A percentile compares a stretch with the other conserved stretches of the same genome.
phyloP scores from a whole-genome alignment of 23 tunicate species.

The Corella eumyota region DNA sequence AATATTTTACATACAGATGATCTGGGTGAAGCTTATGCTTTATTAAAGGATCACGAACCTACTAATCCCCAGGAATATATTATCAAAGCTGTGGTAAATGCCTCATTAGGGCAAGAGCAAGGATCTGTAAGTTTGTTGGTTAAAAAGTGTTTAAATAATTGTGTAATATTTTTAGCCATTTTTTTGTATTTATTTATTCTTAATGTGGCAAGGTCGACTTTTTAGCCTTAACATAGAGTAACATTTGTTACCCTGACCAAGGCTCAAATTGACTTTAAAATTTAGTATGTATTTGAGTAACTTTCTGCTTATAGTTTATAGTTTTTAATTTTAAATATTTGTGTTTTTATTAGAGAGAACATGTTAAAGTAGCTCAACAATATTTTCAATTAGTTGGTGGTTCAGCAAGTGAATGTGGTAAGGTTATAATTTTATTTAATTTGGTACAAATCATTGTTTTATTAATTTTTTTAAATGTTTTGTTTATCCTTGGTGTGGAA shows the following conservation, averaged over 20 bases:
- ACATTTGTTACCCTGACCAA: too few relatives aligned
- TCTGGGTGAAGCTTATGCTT: slow-evolving; percentile 76
- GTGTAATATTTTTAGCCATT: not conserved
- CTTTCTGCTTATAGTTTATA: not conserved
- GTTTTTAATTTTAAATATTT: slow-evolving; percentile 1
- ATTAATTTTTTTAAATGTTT: not conserved
- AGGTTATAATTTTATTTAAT: slow-evolving; percentile 11
- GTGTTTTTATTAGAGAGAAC: slow-evolving; percentile 66
- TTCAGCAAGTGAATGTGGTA: slow-evolving; percentile 95
- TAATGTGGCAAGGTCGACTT: too few relatives aligned
- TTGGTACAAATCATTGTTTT: not conserved
- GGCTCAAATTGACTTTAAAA: not conserved
- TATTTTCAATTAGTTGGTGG: slow-evolving; percentile 95
- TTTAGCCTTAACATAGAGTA: too few relatives aligned
- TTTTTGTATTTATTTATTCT: not conserved
- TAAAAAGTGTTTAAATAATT: not conserved
- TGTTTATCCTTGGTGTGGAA: too few relatives aligned
- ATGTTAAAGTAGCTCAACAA: slow-evolving; percentile 86
- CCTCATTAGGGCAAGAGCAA: slow-evolving; percentile 78
- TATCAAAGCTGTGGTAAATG: slow-evolving; percentile 95
- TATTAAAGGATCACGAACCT: slow-evolving; percentile 88
- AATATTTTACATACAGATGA: slow-evolving; percentile 53
- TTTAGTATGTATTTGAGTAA: too few relatives aligned
- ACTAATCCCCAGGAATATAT: slow-evolving; percentile 91
- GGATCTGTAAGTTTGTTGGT: slow-evolving; percentile 45